Evolutionary conservation across 2,797 vertebrate genomes (phyloP), one percentile per base, ranked within the genome.

Genomic region (Brotula barbata): DNA sequence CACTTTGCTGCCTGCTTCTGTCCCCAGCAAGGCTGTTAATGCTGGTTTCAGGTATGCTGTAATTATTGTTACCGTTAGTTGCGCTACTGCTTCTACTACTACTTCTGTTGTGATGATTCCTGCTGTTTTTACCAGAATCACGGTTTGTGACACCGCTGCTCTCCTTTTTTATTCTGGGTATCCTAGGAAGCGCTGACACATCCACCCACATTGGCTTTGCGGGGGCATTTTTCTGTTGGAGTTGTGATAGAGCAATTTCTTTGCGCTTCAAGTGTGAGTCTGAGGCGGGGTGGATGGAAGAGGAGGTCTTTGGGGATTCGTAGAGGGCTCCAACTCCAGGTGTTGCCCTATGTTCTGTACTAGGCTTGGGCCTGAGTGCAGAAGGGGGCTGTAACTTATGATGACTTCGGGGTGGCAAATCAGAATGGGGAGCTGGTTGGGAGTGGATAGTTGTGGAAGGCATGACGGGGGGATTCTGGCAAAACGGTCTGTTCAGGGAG

Each of bases 121-220:
- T 36, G 13, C 46, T 68, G 23, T 39, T 50, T 23, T 67, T 70
- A 63, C 28, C 51, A 20, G 7, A 28, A 1, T 46, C 37, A 44
- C n/a, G n/a, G n/a, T 71, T 68, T 64, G 51, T 23, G 61, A 44
- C 37, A 40, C 75, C 44, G 19, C 56, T 58, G 42, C 53, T 71
- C 63, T 94, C 93, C 63, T 89, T 92, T 84, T 92, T 95, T 78
- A 97, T 92, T 93, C 95, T 99, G 87, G 97, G 97, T 93, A 98
- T 98, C 83, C 93, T 90, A 48, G 97, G 97, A 59, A 99, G 92
- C 64, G 90, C 92, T 0, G 94, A 93, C 58, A 97, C 91, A 58
- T 94, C 93, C 2, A 92, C 87, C 92, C 91, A 91, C 67, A 87
- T 87, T 6, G 93, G 90, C 48, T 93, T 94, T 7, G 76, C 62